A percentile compares a stretch with the other conserved stretches of the same genome.
These are phyloP conservation scores for Mustela lutreola DNA, from an alignment of 2,113 vertebrate species.

Conservation along the genomic window DNA sequence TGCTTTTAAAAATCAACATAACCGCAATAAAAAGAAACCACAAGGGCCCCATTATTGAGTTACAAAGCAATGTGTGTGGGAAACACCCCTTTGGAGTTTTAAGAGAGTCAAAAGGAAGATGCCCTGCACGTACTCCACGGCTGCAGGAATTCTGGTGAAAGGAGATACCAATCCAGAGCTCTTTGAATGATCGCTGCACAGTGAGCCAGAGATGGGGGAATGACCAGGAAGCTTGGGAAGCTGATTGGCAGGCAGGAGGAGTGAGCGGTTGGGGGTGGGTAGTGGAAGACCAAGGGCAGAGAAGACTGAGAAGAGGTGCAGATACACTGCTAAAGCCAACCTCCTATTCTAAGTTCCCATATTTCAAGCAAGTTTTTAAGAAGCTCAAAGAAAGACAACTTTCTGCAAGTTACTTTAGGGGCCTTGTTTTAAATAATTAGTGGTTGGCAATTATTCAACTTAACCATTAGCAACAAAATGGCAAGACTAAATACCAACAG, in stretches of 20 bases:
- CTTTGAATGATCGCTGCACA: background rate
- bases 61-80: conserved; percentile 66
- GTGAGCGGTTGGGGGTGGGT: too few species aligned
- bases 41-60: conserved; percentile 46
- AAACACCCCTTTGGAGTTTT: conserved; percentile 75
- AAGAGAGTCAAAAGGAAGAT: conserved; percentile 68
- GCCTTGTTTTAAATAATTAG: conserved; percentile 39
- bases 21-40: conserved; percentile 76
- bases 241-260: background rate
- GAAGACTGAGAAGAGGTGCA: background rate
- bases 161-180: conserved; percentile 6
- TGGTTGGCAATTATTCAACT: conserved; percentile 20
- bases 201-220: background rate
- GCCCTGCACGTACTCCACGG: background rate
- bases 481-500: conserved; percentile 41
- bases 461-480: conserved; percentile 39
- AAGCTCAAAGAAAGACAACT: conserved; percentile 56
- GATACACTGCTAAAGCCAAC: background rate
- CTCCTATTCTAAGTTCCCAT: background rate
- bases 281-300: background rate
- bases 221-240: background rate
- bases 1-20: conserved; percentile 66
- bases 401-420: conserved; percentile 25
- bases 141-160: conserved; percentile 68
- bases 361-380: background rate